Evolutionary conservation across 2,888 invertebrate genomes (phyloP).

Genomic region (Melolontha melolontha): DNA sequence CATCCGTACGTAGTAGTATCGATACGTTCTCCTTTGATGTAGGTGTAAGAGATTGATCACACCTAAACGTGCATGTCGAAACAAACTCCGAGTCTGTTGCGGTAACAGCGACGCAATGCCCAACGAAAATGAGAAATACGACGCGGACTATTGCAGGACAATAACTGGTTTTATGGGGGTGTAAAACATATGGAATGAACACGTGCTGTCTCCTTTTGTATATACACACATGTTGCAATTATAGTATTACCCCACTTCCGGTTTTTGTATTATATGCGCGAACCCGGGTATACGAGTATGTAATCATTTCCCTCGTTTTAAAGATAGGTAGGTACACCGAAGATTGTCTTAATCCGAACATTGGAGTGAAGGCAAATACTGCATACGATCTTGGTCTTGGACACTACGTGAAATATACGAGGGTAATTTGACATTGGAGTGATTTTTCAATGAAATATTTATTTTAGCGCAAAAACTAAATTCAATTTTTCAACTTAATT

Average conservation of each 20-base stretch:
- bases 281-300: neutral
- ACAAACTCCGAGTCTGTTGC: neutral
- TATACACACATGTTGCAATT: conserved; percentile 35
- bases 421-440: too few relatives aligned
- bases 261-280: conserved; percentile 16
- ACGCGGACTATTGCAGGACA: conserved; percentile 2
- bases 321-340: too few relatives aligned
- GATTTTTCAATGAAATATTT: too few relatives aligned
- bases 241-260: conserved; percentile 30
- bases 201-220: conserved; percentile 33
- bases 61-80: conserved; percentile 10
- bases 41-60: conserved; percentile 1
- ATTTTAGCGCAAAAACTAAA: too few relatives aligned
- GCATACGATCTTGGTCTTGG: too few relatives aligned
- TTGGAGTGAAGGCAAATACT: too few relatives aligned
- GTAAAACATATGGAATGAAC: conserved; percentile 36
- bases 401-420: too few relatives aligned
- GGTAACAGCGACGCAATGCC: too few relatives aligned
- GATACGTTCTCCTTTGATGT: conserved; percentile 11
- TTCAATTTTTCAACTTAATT: too few relatives aligned
- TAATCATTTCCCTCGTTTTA: conserved; percentile 6
- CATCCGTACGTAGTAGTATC: too few relatives aligned
- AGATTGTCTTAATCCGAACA: too few relatives aligned
- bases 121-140: too few relatives aligned
- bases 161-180: conserved; percentile 36